Evolutionary conservation across 35 echinoderm and acorn worm species (phyloP), one percentile per base, ranked within the genome.

Genomic region (Acanthaster planci): DNA sequence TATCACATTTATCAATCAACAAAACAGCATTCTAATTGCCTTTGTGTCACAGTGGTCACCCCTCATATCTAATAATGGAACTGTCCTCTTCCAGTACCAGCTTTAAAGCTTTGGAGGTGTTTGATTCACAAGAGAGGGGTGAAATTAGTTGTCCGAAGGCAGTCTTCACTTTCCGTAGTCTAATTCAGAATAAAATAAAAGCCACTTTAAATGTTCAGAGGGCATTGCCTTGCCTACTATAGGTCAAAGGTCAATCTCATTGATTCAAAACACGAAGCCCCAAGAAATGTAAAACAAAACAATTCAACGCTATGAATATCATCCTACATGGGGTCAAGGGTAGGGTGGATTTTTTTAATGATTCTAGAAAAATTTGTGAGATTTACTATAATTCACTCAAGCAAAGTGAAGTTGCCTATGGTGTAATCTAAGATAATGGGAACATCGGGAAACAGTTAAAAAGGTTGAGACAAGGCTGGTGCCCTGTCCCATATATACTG

Each of bases 331-430:
- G 18, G 21, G 7, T 21, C 5, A 30, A 19, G 64, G 26, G 29
- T 72, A 26, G 34, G 34, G 64, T 31, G 26, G 26, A 72, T 72
- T 72, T 31, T 31, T 31, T 72, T 72, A 31, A 26, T 29, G 23
- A 72, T 72, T 72, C 64, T 72, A 72, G 64, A 26, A 72, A 72
- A 34, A 72, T 72, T 72, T 72, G 64, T 72, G 64, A 72, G 34
- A 72, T 31, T 72, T 29, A 29, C 64, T 72, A 22, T 72, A 72
- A 72, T 12, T 72, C 64, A 34, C 34, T 72, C 64, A 72, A 35
- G 26, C 14, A 72, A 60, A 26, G 34, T 34, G 26, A 31, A 34
- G 22, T 34, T 26, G 29, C 18, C 34, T 31, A 72, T 29, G 14
- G 64, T 72, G n/a, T 26, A 14, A 12, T 34, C 64, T 35, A 16